Conservation (phyloP, 2,113 vertebrate species). For the Urocynchramus pylzowi region DNA sequence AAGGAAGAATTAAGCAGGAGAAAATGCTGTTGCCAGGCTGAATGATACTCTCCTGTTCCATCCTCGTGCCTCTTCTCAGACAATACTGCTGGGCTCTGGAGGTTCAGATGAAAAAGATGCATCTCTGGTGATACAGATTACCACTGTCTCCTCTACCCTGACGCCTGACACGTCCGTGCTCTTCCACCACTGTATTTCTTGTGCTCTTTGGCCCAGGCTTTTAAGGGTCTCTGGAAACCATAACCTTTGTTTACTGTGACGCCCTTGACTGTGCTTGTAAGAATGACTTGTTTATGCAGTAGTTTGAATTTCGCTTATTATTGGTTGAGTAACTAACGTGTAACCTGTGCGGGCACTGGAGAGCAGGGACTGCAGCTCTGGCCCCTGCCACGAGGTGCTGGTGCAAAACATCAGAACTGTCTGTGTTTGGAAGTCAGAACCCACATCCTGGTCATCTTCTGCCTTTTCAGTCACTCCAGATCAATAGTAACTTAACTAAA, state of each 20-base stretch:
- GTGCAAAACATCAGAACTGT: accelerated
- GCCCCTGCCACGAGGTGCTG: background rate
- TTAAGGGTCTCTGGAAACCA: background rate
- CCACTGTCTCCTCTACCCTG: background rate
- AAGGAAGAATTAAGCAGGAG: background rate
- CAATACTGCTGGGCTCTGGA: background rate
- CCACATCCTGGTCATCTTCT: background rate
- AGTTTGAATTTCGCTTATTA: background rate
- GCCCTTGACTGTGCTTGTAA: background rate
- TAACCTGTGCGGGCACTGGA: background rate
- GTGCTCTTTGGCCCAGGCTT: background rate
- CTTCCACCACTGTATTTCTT: background rate
- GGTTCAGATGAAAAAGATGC: background rate
- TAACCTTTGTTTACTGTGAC: background rate
- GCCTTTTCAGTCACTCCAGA: background rate
- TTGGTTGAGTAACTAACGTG: background rate
- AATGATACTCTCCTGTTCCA: background rate
- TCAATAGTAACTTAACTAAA: background rate
- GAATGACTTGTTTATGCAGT: background rate
- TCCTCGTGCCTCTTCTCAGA: background rate
- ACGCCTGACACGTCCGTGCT: background rate
- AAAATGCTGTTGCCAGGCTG: background rate
- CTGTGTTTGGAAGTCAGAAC: background rate
- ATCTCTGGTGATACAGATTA: background rate
- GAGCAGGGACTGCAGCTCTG: background rate